Evolutionary conservation across 2,888 invertebrate genomes (phyloP).

Genomic region (Spilosoma lubricipeda): DNA sequence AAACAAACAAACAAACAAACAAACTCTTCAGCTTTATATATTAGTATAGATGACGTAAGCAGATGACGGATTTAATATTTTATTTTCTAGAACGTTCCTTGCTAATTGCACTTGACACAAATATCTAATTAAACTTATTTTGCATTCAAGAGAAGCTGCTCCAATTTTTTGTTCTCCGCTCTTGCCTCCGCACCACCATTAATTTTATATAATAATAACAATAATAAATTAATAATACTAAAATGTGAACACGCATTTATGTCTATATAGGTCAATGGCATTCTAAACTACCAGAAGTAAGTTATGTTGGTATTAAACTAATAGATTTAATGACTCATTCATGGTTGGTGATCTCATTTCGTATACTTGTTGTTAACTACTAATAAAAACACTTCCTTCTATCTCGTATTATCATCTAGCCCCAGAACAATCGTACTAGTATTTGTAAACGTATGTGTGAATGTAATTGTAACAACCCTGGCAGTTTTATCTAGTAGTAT

Average conservation of each 20-base stretch:
- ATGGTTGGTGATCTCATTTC: conserved; percentile 66
- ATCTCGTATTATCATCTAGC: conserved; percentile 41
- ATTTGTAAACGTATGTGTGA: conserved; percentile 18
- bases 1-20: too few relatives aligned
- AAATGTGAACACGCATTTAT: conserved; percentile 29
- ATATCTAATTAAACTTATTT: neutral
- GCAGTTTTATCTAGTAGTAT: neutral
- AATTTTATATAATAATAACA: too few relatives aligned
- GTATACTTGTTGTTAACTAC: conserved; percentile 45
- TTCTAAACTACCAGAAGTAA: conserved; percentile 62
- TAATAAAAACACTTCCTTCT: conserved; percentile 58
- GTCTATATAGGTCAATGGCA: conserved; percentile 74
- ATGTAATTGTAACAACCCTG: conserved; percentile 10
- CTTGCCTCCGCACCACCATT: too few relatives aligned
- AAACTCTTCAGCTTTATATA: too few relatives aligned
- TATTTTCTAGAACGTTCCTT: neutral
- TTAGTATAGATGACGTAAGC: too few relatives aligned
- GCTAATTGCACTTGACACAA: neutral
- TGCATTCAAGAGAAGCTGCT: neutral
- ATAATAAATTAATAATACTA: conserved; percentile 38
- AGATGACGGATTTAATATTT: neutral
- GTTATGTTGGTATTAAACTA: conserved; percentile 62
- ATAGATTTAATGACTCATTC: conserved; percentile 70
- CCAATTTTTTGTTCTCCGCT: neutral
- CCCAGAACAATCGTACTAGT: conserved; percentile 41